Base-by-base conservation (phyloP, 2,797 vertebrate species). In the Lepus oiostolus region DNA sequence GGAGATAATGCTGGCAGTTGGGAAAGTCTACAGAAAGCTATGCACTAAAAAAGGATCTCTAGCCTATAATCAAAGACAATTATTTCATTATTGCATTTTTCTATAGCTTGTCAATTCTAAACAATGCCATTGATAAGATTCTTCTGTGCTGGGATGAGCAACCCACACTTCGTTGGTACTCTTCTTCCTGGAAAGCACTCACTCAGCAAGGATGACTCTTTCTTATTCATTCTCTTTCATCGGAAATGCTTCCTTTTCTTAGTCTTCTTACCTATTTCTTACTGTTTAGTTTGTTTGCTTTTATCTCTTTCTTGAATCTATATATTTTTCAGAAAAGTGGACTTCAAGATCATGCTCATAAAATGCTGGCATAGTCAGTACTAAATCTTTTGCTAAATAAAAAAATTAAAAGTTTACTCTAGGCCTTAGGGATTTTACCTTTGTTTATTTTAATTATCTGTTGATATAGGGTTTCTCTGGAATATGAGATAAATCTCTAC, bases 221-320 rank as follows among this genome's bases (percentile, higher is more conserved):
- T 67, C 22, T 52, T 21, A 62, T 52, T 68, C 91, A 35, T 35
- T 28, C 24, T 1, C 4, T 74, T 28, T 74, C 2, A 32, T 0
- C 1, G 81, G 65, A 54, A 85, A 50, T 54, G 4, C 11, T 10
- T 54, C 54, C 21, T 76, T 2, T 22, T 60, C 8, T 86, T 62
- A 76, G 26, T 19, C 74, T 6, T 74, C 74, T 75, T 6, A 47
- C 26, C 16, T 82, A 50, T 79, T 77, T 72, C 22, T 71, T 92
- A 28, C 12, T 68, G 6, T 75, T 62, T 50, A 58, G 11, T 60
- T 91, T 94, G 17, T 47, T 80, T 93, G 22, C 42, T 80, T 94
- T 80, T 47, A 65, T 30, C 1, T 32, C 32, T 74, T 91, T 79
- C 24, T 16, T 70, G 22, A 50, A 88, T 52, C 5, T 11, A 1